phyloP scores from a whole-genome alignment of 2,797 vertebrate species.

The Protosalanx chinensis region DNA sequence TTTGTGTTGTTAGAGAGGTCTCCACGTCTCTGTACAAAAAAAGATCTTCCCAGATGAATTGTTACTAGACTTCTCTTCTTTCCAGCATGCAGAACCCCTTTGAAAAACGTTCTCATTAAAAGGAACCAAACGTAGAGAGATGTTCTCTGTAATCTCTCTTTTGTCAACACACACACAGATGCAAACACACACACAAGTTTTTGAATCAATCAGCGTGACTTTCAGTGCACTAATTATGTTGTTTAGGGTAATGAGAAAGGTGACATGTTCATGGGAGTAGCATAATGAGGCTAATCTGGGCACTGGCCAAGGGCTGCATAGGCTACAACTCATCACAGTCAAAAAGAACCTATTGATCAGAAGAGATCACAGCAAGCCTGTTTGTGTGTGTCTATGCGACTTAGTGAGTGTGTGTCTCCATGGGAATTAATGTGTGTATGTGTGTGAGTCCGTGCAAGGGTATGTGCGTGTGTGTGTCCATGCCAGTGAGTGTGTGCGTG shows the following conservation, averaged over 20 bases:
- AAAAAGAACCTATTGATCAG: conserved; percentile 31
- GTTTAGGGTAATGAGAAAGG: conserved; percentile 55
- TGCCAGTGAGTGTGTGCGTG: too few species aligned
- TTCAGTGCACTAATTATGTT: conserved; percentile 48
- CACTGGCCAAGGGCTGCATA: conserved; percentile 41
- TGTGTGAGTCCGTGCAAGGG: too few species aligned
- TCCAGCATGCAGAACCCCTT: background rate
- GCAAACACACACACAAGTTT: background rate
- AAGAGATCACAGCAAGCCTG: background rate
- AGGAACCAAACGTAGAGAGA: background rate
- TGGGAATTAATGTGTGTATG: background rate
- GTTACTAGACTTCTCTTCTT: background rate
- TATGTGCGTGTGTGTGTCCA: too few species aligned
- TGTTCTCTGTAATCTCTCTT: background rate
- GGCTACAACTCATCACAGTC: conserved; percentile 35
- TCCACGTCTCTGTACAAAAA: background rate
- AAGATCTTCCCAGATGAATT: background rate
- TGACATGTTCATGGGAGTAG: conserved; percentile 43
- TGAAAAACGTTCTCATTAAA: background rate
- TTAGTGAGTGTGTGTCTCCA: too few species aligned
- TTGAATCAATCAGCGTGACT: conserved; percentile 51
- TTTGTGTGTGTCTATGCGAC: background rate
- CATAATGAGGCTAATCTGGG: conserved; percentile 53
- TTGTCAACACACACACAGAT: background rate
- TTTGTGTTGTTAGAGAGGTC: background rate